Base-by-base conservation (phyloP, 2,888 invertebrate genomes). In the Diplolepis rosae region DNA sequence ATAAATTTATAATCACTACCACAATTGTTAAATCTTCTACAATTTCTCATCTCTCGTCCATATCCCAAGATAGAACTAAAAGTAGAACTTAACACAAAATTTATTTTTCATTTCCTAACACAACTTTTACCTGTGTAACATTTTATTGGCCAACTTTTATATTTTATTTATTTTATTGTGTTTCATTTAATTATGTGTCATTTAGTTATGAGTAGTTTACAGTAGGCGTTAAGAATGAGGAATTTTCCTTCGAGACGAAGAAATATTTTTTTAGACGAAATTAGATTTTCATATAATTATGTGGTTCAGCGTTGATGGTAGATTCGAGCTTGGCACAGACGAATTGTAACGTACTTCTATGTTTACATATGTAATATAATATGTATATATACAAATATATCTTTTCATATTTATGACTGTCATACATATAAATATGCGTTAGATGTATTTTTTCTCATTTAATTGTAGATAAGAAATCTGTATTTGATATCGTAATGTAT, bases 191-290 rank as follows among this genome's bases (percentile, higher is more conserved):
- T 68, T 61, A 56, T 65, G 45, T 48, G 45, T 54, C 42, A 45
- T 48, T 42, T 61, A 22, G 13, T 56, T 4, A 56, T 48, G 30
- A 13, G 56, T 68, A 69, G 61, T 69, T 69, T 76, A 77, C 74
- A 61, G 39, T 61, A 61, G 61, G 61, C 61, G 39, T 42, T 61
- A 39, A 61, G 39, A 61, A 61, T 61, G 61, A 61, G 39, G 61
- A 61, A 61, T n/a, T 15, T 18, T 48, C 18, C 48, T 4, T 48
- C 11, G 11, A 1, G 48, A 48, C 18, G 22, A 22, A 32, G 15
- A 22, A 48, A 48, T n/a, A n/a, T n/a, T n/a, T n/a, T n/a, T n/a
- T n/a, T n/a, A 24, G 24, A 22, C 2, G 24, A 61, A 11, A 18
- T 35, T 56, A 5, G 39, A n/a, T 27, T 39, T 61, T 42, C 7